phyloP scores from a whole-genome alignment of 2,888 invertebrate genomes.

The Drosophila hamatofila region DNA sequence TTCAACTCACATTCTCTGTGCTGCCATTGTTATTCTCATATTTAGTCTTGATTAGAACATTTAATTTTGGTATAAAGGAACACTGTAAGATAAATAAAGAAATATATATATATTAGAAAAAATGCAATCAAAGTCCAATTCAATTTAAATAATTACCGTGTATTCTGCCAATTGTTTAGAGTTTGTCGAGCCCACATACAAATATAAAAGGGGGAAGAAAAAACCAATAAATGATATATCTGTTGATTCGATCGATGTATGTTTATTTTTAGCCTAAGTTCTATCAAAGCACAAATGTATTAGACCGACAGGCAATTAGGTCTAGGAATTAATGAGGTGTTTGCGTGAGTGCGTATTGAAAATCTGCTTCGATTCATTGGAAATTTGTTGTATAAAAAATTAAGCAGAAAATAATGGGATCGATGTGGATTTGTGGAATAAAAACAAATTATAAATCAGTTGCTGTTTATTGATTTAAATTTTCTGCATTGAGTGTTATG shows the following conservation, averaged over 20 bases:
- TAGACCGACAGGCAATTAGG: background rate
- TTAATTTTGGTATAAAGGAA: constrained; percentile 94
- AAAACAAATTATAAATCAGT: background rate
- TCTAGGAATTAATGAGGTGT: background rate
- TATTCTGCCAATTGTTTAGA: constrained; percentile 86
- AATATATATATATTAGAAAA: background rate
- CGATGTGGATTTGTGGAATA: background rate
- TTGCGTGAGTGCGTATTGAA: background rate
- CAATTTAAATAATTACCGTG: constrained; percentile 87
- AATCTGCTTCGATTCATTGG: constrained; percentile 8
- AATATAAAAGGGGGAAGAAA: constrained; percentile 11
- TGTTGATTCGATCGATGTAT: constrained; percentile 3
- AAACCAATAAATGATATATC: constrained; percentile 29
- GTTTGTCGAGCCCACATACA: constrained; percentile 31
- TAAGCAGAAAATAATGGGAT: background rate
- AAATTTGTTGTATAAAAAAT: background rate
- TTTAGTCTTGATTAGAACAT: constrained; percentile 93
- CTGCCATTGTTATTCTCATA: constrained; percentile 96
- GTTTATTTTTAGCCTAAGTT: constrained; percentile 30
- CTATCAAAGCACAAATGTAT: constrained; percentile 5
- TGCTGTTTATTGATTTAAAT: background rate
- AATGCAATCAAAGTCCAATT: background rate
- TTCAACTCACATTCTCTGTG: constrained; percentile 93
- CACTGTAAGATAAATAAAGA: constrained; percentile 87
- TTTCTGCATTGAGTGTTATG: background rate